Conservation (phyloP, 2,797 vertebrate species). For the Rhinatrema bivittatum region DNA sequence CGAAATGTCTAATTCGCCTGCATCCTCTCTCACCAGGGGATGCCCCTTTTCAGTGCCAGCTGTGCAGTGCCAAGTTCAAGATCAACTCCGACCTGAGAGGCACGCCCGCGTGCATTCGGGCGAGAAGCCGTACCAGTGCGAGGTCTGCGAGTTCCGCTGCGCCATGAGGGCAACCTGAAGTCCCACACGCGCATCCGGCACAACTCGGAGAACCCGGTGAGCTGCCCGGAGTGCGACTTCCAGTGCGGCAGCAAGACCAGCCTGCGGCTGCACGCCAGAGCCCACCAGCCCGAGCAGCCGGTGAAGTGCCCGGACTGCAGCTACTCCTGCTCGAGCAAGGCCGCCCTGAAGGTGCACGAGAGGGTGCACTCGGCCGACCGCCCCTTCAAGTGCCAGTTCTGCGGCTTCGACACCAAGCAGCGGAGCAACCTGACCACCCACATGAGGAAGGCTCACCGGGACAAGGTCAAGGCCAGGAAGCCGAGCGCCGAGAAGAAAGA, state of each 20-base stretch:
- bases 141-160: conserved; percentile 89
- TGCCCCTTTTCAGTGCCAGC: conserved; percentile 90
- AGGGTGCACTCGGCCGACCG: conserved; percentile 85
- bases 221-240: conserved; percentile 81
- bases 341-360: conserved; percentile 84
- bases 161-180: conserved; percentile 96
- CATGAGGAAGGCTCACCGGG: conserved; percentile 76
- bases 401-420: conserved; percentile 89
- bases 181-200: conserved; percentile 92
- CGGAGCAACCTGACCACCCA: conserved; percentile 91
- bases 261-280: conserved; percentile 79
- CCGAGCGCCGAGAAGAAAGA: conserved; percentile 24
- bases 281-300: conserved; percentile 79
- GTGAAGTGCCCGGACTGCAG: conserved; percentile 81
- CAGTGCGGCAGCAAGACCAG: conserved; percentile 80
- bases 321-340: conserved; percentile 88
- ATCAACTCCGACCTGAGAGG: conserved; percentile 95
- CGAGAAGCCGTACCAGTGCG: conserved; percentile 94
- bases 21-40: no score
- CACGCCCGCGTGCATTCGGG: conserved; percentile 92
- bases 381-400: conserved; percentile 81
- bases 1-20: no score
- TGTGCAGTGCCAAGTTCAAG: conserved; percentile 96
- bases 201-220: conserved; percentile 65
- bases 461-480: conserved; percentile 59